phyloP scores from a whole-genome alignment of 2,888 invertebrate genomes.

The Mactromeris polynyma region DNA sequence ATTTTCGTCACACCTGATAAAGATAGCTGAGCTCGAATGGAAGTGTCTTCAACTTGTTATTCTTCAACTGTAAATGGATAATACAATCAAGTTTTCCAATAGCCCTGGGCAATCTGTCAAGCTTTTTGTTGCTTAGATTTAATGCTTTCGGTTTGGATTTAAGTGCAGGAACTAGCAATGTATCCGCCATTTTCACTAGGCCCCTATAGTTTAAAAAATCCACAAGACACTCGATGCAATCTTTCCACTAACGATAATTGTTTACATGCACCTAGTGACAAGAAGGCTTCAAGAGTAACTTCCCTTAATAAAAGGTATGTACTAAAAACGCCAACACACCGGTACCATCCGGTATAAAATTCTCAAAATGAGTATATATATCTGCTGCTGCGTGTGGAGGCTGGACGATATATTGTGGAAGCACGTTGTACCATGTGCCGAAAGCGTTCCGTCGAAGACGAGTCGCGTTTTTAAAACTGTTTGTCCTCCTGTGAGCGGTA shows the following conservation, averaged over 20 bases:
- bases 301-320: neutral
- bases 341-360: too few species aligned
- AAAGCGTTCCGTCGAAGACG: too few species aligned
- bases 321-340: neutral
- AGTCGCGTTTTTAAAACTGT: too few species aligned
- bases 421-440: too few species aligned
- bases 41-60: constrained; percentile 82
- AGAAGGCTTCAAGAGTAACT: neutral
- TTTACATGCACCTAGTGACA: constrained; percentile 20
- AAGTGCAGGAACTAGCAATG: constrained; percentile 81
- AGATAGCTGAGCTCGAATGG: constrained; percentile 83
- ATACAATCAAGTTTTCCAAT: constrained; percentile 83
- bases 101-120: constrained; percentile 83
- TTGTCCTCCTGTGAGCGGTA: too few species aligned
- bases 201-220: too few species aligned
- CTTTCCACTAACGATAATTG: neutral
- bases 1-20: constrained; percentile 76
- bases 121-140: constrained; percentile 84
- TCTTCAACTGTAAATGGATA: constrained; percentile 81
- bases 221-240: neutral
- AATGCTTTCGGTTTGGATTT: constrained; percentile 83
- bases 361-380: too few species aligned
- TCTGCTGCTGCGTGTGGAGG: too few species aligned
- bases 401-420: too few species aligned
- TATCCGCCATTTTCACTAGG: constrained; percentile 85